Evolutionary conservation across 2,888 invertebrate species (phyloP).

Genomic region (Drosophila ustulata): DNA sequence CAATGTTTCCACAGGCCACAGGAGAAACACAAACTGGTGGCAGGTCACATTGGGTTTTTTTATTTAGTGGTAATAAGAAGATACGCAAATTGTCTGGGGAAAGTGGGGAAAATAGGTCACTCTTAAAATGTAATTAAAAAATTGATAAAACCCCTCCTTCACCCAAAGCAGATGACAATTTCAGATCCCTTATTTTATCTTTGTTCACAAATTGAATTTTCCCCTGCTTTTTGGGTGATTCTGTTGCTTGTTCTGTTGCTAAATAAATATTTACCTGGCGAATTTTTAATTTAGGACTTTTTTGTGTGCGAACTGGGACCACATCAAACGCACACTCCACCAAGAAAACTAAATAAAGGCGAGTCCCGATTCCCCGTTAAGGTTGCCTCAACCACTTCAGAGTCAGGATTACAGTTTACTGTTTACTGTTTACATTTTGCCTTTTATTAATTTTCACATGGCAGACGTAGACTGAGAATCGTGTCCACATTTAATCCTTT

Average conservation of each 20-base stretch:
- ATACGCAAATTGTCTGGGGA: not conserved
- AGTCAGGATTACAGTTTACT: slow-evolving; percentile 44
- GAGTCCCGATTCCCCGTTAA: not conserved
- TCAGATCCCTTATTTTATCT: not conserved
- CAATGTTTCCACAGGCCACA: not conserved
- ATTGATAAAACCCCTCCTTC: slow-evolving; percentile 2
- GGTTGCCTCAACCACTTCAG: slow-evolving; percentile 29
- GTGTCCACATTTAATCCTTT: slow-evolving; percentile 16
- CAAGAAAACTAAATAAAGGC: slow-evolving; percentile 17
- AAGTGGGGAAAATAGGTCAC: not conserved
- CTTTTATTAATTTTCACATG: slow-evolving; percentile 62
- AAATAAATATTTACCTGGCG: slow-evolving; percentile 45
- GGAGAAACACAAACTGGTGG: not conserved
- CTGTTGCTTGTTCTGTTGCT: slow-evolving; percentile 16
- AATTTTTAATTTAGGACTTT: slow-evolving; percentile 43
- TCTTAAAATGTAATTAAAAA: slow-evolving; percentile 2
- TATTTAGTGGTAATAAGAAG: not conserved
- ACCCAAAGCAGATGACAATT: not conserved
- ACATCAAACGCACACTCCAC: slow-evolving; percentile 23
- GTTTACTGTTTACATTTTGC: slow-evolving; percentile 52
- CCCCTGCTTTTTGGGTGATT: not conserved
- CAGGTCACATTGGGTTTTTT: not conserved
- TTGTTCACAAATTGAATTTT: slow-evolving; percentile 20
- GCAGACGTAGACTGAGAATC: slow-evolving; percentile 21
- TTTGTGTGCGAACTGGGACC: slow-evolving; percentile 14